Conservation (phyloP, 2,888 invertebrate species). For the Orgyia antiqua region DNA sequence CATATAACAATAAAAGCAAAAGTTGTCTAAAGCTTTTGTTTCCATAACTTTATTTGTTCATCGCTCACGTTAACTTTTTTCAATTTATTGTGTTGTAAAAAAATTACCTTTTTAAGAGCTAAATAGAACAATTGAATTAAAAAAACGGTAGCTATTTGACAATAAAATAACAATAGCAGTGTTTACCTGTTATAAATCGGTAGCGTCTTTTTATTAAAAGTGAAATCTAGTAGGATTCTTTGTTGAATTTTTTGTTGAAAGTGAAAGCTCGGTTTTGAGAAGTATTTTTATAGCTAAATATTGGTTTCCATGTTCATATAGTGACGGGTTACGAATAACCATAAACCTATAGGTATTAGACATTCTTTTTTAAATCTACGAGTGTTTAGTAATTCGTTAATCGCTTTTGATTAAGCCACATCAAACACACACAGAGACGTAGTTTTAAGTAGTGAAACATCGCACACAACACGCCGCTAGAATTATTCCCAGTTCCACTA, state of each 20-base stretch:
- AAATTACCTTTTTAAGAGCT: conserved; percentile 13
- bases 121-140: conserved; percentile 17
- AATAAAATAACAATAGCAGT: conserved; percentile 30
- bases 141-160: conserved; percentile 31
- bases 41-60: too few species aligned
- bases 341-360: too few species aligned
- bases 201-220: conserved; percentile 44
- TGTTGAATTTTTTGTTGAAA: conserved; percentile 54
- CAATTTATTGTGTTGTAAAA: too few species aligned
- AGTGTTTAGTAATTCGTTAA: too few species aligned
- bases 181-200: conserved; percentile 44
- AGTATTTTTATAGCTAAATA: too few species aligned
- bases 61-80: too few species aligned
- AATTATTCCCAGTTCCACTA: conserved; percentile 51
- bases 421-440: conserved; percentile 28
- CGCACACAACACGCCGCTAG: conserved; percentile 33
- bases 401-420: conserved; percentile 8
- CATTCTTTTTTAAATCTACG: too few species aligned
- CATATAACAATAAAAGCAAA: too few species aligned
- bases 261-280: conserved; percentile 57
- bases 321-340: too few species aligned
- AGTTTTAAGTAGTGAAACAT: conserved; percentile 42
- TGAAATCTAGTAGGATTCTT: conserved; percentile 41
- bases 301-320: too few species aligned
- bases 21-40: too few species aligned